These are phyloP conservation scores for Alouatta palliata DNA, from an alignment of 2,113 vertebrate genomes.

Conservation along the genomic window DNA sequence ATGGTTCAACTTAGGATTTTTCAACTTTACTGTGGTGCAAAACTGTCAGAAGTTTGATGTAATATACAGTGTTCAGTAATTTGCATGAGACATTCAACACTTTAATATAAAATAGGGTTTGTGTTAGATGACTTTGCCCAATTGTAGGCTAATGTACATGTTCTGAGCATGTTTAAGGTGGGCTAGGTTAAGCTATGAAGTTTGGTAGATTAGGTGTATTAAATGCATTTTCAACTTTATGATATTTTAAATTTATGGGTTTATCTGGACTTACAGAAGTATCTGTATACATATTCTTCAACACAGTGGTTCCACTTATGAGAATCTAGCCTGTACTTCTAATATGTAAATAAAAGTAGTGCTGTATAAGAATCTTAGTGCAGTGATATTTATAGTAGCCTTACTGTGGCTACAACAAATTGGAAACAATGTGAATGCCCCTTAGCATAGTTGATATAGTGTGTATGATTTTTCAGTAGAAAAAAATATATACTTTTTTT, in stretches of 20 bases:
- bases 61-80: neutral
- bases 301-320: neutral
- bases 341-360: neutral
- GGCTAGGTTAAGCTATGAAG: neutral
- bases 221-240: neutral
- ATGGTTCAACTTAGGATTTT: neutral
- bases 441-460: neutral
- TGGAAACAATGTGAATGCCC: neutral
- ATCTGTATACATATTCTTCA: neutral
- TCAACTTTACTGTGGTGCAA: neutral
- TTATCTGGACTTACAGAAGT: neutral
- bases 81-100: neutral
- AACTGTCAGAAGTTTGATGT: neutral
- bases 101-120: neutral
- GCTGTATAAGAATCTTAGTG: neutral
- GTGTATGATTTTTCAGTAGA: neutral
- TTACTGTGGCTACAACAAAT: neutral
- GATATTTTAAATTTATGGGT: neutral
- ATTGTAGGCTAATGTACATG: neutral
- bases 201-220: neutral
- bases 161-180: neutral
- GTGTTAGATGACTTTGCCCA: neutral
- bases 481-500: neutral
- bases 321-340: neutral
- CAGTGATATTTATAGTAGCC: neutral